phyloP scores from a whole-genome alignment of 2,797 vertebrate genomes.

The Takifugu ocellatus region DNA sequence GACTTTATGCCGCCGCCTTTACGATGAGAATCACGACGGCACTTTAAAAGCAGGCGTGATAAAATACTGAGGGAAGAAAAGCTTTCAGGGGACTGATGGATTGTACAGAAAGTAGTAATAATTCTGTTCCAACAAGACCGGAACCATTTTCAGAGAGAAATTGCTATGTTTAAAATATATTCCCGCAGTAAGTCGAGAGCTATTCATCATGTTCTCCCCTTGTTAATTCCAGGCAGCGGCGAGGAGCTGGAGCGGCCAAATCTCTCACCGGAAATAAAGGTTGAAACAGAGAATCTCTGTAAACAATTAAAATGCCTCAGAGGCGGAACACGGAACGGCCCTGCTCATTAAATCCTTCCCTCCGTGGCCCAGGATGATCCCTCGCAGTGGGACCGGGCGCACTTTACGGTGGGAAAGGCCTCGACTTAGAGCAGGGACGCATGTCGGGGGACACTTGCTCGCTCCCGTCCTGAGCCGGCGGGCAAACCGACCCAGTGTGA shows the following conservation, averaged over 20 bases:
- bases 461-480: background rate
- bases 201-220: slow-evolving; percentile 38
- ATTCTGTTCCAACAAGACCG: slow-evolving; percentile 43
- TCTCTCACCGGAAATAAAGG: slow-evolving; percentile 14
- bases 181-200: slow-evolving; percentile 27
- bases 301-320: slow-evolving; percentile 27
- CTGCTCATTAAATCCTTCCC: slow-evolving; percentile 22
- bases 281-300: slow-evolving; percentile 18
- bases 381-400: slow-evolving; percentile 21
- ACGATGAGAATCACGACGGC: slow-evolving; percentile 17
- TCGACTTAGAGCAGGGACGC: background rate
- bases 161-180: slow-evolving; percentile 24
- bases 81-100: slow-evolving; percentile 19
- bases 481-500: slow-evolving; percentile 8
- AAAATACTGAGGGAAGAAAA: slow-evolving; percentile 16
- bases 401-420: slow-evolving; percentile 26
- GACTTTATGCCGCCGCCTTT: slow-evolving; percentile 17
- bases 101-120: slow-evolving; percentile 24
- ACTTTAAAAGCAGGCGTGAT: slow-evolving; percentile 13
- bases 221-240: slow-evolving; percentile 23
- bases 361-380: slow-evolving; percentile 22
- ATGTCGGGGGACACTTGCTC: background rate
- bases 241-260: slow-evolving; percentile 20
- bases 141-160: slow-evolving; percentile 32
- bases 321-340: slow-evolving; percentile 13